phyloP scores from a whole-genome alignment of 1,140 invertebrate species.

The Aleiodes sp. region DNA sequence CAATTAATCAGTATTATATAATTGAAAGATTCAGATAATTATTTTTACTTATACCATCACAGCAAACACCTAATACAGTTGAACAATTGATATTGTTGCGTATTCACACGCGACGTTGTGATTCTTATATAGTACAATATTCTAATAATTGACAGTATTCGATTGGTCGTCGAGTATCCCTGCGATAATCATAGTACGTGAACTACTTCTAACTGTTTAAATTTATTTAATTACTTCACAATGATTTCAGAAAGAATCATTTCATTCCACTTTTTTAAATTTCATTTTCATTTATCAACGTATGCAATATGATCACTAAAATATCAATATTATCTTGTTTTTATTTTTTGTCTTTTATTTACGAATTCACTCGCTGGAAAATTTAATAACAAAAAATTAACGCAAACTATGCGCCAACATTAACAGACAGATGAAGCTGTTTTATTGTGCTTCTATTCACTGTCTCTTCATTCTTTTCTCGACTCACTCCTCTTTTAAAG shows the following conservation, averaged over 20 bases:
- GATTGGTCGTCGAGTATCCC: constrained; percentile 52
- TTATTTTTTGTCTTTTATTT: too few species aligned
- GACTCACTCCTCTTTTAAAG: too few species aligned
- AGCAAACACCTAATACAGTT: constrained; percentile 20
- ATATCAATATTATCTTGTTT: too few species aligned
- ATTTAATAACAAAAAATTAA: too few species aligned
- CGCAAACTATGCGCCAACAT: too few species aligned
- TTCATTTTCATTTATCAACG: too few species aligned
- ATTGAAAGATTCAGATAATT: neutral
- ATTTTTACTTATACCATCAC: constrained; percentile 13
- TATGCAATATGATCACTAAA: too few species aligned
- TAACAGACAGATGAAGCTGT: too few species aligned
- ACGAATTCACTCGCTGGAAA: too few species aligned
- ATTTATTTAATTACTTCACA: constrained; percentile 2
- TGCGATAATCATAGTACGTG: constrained; percentile 9
- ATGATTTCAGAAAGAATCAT: neutral
- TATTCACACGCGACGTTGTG: constrained; percentile 46
- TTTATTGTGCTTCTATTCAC: too few species aligned
- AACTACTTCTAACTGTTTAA: constrained; percentile 18
- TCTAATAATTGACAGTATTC: constrained; percentile 62
- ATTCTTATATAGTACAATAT: constrained; percentile 38
- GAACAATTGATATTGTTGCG: constrained; percentile 12
- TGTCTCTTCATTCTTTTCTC: too few species aligned
- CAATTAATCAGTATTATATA: neutral
- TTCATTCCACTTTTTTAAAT: too few species aligned